A percentile compares a stretch with the other conserved stretches of the same genome.
These are phyloP conservation scores for Synergus japonicus DNA, from an alignment of 2,888 invertebrate genomes.

Conservation along the genomic window DNA sequence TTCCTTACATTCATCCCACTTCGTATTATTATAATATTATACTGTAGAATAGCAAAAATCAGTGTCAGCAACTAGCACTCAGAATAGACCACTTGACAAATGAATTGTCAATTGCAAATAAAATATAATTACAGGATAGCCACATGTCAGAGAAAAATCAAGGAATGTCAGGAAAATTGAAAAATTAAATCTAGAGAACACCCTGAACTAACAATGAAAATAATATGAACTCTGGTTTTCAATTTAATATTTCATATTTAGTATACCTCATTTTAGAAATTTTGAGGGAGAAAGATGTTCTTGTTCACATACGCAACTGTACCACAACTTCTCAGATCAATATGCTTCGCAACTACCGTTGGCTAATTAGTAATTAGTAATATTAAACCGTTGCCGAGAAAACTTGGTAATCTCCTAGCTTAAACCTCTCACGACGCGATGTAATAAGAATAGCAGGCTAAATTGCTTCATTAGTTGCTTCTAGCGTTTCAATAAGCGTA, in stretches of 20 bases:
- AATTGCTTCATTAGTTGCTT: background rate
- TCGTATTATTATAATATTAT: too few species aligned
- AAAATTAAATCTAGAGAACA: too few species aligned
- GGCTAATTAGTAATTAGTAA: constrained; percentile 20
- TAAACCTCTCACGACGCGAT: background rate
- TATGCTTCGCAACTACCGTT: background rate
- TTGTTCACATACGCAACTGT: background rate
- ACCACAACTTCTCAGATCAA: background rate
- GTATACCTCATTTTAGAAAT: background rate
- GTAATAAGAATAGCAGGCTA: background rate
- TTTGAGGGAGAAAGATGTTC: background rate
- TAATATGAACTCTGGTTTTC: background rate
- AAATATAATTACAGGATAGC: too few species aligned
- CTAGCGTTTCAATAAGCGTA: background rate
- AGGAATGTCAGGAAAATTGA: too few species aligned
- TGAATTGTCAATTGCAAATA: too few species aligned
- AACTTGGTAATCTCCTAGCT: constrained; percentile 1
- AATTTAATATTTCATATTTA: background rate
- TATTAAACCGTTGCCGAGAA: constrained; percentile 14
- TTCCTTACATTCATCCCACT: background rate
- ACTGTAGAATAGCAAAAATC: too few species aligned
- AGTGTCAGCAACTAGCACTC: too few species aligned
- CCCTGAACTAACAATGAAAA: background rate
- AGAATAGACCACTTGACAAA: too few species aligned
- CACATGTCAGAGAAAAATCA: too few species aligned